phyloP scores from a whole-genome alignment of 2,888 invertebrate species.

The Pheosia gnoma region DNA sequence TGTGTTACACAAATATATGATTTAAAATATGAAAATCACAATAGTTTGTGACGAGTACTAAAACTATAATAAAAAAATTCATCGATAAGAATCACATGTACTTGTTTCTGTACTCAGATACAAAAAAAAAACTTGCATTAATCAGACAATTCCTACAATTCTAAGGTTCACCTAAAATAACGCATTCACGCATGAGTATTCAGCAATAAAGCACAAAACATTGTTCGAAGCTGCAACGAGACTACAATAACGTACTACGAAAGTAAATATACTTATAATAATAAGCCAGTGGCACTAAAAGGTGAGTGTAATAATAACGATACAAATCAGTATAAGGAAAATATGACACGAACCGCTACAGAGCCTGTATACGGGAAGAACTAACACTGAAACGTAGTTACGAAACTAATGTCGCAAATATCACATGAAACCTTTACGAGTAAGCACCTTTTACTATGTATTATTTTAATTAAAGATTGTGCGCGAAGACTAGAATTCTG shows the following conservation, averaged over 20 bases:
- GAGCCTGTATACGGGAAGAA: constrained; percentile 53
- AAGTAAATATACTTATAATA: constrained; percentile 61
- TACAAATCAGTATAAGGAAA: constrained; percentile 61
- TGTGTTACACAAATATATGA: constrained; percentile 40
- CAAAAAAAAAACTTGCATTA: constrained; percentile 71
- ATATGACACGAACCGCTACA: constrained; percentile 77
- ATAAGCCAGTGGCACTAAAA: constrained; percentile 79
- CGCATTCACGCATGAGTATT: constrained; percentile 83
- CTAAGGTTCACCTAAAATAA: constrained; percentile 69
- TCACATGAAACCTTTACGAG: constrained; percentile 74
- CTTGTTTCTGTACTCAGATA: constrained; percentile 80
- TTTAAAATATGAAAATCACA: constrained; percentile 41
- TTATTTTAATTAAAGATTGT: constrained; percentile 64
- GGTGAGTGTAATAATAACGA: constrained; percentile 64
- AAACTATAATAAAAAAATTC: constrained; percentile 66
- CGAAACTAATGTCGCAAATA: constrained; percentile 64
- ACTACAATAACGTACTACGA: constrained; percentile 65
- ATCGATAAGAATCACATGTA: constrained; percentile 80
- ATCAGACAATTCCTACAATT: constrained; percentile 63
- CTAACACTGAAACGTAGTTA: constrained; percentile 51
- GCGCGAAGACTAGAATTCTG: constrained; percentile 80
- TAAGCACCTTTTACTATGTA: constrained; percentile 73
- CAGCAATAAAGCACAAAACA: constrained; percentile 81
- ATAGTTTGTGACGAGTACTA: constrained; percentile 64
- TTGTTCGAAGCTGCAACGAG: constrained; percentile 83